These are phyloP conservation scores for Encarsia formosa DNA, from an alignment of 2,888 invertebrate species.

Conservation along the genomic window DNA sequence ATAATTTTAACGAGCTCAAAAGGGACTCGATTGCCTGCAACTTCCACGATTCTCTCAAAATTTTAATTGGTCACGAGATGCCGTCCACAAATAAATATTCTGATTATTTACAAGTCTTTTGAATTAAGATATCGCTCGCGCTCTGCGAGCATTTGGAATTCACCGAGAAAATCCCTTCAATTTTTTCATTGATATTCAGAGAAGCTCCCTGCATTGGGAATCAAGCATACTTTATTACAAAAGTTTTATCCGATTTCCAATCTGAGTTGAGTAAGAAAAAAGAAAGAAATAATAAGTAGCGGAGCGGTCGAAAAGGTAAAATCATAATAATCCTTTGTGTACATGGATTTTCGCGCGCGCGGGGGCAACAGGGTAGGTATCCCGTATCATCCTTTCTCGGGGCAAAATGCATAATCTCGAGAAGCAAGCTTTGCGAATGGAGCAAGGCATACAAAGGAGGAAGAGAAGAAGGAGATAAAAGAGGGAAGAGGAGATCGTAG, in stretches of 20 bases:
- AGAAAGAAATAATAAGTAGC: too few species aligned
- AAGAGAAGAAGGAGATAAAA: neutral
- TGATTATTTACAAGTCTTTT: constrained; percentile 7
- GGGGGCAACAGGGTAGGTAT: neutral
- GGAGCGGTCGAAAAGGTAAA: too few species aligned
- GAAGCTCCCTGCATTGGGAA: too few species aligned
- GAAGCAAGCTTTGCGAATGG: neutral
- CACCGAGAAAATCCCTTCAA: too few species aligned
- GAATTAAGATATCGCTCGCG: constrained; percentile 18
- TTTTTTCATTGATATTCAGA: too few species aligned
- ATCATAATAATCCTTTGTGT: too few species aligned
- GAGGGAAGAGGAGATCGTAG: neutral
- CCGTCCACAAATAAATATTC: neutral
- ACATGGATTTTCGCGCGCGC: too few species aligned
- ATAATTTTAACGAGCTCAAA: constrained; percentile 47
- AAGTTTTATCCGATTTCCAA: too few species aligned
- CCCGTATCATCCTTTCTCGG: neutral
- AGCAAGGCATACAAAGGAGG: neutral
- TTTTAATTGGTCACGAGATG: constrained; percentile 42
- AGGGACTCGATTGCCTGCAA: constrained; percentile 4
- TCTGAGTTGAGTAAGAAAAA: too few species aligned
- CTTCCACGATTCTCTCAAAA: constrained; percentile 28
- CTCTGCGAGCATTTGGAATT: too few species aligned
- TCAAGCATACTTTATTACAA: too few species aligned
- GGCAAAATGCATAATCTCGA: neutral